Evolutionary conservation across 2,888 invertebrate species (phyloP).

Genomic region (Amblyjoppa fuscipennis): DNA sequence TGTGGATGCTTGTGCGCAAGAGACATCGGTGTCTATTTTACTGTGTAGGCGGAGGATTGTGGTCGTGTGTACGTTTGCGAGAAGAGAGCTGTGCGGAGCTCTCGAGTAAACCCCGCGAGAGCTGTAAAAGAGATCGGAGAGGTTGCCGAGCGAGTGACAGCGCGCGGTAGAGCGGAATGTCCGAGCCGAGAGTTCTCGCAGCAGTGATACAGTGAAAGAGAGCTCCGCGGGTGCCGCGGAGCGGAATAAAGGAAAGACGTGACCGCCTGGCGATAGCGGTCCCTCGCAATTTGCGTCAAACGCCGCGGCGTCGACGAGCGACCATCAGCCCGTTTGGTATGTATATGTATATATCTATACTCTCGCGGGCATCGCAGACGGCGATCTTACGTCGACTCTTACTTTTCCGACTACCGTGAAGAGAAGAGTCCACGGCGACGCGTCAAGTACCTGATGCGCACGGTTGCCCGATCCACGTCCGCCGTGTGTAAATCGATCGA

Average conservation of each 20-base stretch:
- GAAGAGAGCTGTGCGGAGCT: conserved; percentile 15
- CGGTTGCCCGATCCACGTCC: conserved; percentile 8
- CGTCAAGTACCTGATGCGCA: conserved; percentile 38
- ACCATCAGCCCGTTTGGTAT: conserved; percentile 59
- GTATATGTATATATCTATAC: conserved; percentile 1
- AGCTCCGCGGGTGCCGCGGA: conserved; percentile 63
- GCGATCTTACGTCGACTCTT: conserved; percentile 33
- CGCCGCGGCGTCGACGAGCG: conserved; percentile 76
- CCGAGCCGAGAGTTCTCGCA: conserved; percentile 44
- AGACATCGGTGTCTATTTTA: no score
- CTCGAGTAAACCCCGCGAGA: conserved; percentile 16
- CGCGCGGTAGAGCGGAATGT: conserved; percentile 64
- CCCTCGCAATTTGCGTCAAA: conserved; percentile 83
- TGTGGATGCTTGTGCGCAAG: no score
- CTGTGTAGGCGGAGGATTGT: no score
- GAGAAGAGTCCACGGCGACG: conserved; percentile 15
- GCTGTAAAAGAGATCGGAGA: conserved; percentile 29
- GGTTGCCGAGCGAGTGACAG: conserved; percentile 52
- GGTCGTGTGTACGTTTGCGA: conserved; percentile 4
- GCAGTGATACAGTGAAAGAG: conserved; percentile 51
- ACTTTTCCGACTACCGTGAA: conserved; percentile 49
- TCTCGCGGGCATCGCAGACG: conserved; percentile 8
- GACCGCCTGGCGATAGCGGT: conserved; percentile 77
- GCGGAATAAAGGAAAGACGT: conserved; percentile 80
- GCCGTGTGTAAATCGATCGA: conserved; percentile 16